These are phyloP conservation scores for Anorthoa munda DNA, from an alignment of 2,888 invertebrate genomes.

Conservation along the genomic window DNA sequence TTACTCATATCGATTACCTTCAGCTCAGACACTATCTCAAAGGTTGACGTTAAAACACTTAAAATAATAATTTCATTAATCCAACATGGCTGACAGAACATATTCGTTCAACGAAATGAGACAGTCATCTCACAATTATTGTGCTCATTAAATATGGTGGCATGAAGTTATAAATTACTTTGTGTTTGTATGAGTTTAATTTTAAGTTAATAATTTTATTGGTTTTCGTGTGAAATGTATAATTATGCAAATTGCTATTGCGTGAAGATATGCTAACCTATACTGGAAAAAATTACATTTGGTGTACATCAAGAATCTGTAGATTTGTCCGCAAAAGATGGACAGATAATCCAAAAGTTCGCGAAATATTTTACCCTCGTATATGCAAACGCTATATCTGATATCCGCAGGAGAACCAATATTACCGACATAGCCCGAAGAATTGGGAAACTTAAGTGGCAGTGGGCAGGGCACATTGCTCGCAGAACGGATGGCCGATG, in stretches of 20 bases:
- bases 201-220: conserved; percentile 17
- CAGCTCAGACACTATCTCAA: conserved; percentile 23
- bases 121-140: conserved; percentile 46
- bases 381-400: background rate
- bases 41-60: conserved; percentile 39
- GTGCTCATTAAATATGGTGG: conserved; percentile 44
- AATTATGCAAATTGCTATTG: background rate
- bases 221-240: conserved; percentile 3
- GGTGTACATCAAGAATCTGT: background rate
- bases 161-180: conserved; percentile 54
- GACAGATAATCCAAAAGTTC: too few species aligned
- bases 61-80: conserved; percentile 54
- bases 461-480: too few species aligned
- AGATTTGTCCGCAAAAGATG: too few species aligned
- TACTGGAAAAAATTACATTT: background rate
- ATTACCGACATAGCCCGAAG: too few species aligned
- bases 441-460: too few species aligned
- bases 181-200: conserved; percentile 31
- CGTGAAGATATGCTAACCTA: background rate
- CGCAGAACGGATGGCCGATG: too few species aligned
- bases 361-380: too few species aligned
- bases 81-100: conserved; percentile 23
- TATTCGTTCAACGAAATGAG: conserved; percentile 51
- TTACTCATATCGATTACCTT: conserved; percentile 51
- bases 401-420: too few species aligned